Conservation (phyloP, 2,888 invertebrate species). For the Parnassius mnemosyne region DNA sequence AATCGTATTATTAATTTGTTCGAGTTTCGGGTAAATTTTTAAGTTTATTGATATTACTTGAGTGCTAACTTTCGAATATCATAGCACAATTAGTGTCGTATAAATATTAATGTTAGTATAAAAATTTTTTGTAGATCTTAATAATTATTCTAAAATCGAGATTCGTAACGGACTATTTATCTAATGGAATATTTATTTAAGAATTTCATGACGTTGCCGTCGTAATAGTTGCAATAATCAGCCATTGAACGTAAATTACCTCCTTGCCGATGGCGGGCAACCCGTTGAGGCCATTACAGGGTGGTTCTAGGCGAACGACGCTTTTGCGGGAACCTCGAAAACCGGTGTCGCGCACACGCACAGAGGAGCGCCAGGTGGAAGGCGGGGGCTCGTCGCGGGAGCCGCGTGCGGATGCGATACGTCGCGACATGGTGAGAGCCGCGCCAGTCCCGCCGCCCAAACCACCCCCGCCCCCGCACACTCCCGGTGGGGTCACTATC, state of each 20-base stretch:
- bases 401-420: slow-evolving; percentile 64
- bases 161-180: too few species aligned
- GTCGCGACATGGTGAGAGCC: slow-evolving; percentile 61
- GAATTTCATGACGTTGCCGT: background rate
- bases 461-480: slow-evolving; percentile 28
- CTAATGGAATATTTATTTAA: too few species aligned
- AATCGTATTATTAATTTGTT: too few species aligned
- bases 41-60: too few species aligned
- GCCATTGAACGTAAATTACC: slow-evolving; percentile 70
- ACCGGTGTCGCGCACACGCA: slow-evolving; percentile 82
- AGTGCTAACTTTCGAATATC: too few species aligned
- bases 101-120: too few species aligned
- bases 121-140: too few species aligned
- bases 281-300: slow-evolving; percentile 83
- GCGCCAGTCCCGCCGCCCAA: slow-evolving; percentile 41
- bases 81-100: too few species aligned
- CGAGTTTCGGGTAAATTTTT: too few species aligned
- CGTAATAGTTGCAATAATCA: slow-evolving; percentile 32
- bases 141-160: too few species aligned
- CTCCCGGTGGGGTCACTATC: slow-evolving; percentile 68
- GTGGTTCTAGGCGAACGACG: slow-evolving; percentile 83
- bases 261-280: slow-evolving; percentile 80
- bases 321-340: slow-evolving; percentile 83
- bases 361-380: slow-evolving; percentile 83
- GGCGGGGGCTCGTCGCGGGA: slow-evolving; percentile 66